Percentiles rank a stretch among this genome's conserved stretches.
phyloP scores from a whole-genome alignment of 2,888 invertebrate genomes.

The Syrista parreyssii region DNA sequence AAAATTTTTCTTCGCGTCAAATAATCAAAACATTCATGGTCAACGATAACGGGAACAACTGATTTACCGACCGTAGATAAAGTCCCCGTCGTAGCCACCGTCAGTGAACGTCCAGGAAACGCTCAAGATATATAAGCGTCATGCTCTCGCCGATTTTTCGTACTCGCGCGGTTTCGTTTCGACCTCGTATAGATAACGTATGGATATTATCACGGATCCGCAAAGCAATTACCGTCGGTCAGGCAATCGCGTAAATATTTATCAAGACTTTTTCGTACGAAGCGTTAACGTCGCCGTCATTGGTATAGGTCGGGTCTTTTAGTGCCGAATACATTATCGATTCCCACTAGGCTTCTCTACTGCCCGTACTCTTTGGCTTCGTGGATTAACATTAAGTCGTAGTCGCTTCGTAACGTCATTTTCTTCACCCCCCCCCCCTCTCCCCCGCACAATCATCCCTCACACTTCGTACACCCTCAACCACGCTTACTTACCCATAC shows the following conservation, averaged over 20 bases:
- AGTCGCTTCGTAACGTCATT: not conserved
- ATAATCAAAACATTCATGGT: not conserved
- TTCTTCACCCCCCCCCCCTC: not conserved
- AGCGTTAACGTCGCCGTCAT: constrained; percentile 50
- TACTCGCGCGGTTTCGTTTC: not conserved
- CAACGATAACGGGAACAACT: not conserved
- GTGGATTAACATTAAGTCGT: not conserved
- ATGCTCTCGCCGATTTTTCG: not conserved
- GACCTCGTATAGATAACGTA: not conserved
- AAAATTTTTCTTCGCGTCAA: not conserved
- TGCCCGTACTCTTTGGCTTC: constrained; percentile 28
- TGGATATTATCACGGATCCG: not conserved
- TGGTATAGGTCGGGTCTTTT: constrained; percentile 59
- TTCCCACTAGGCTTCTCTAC: constrained; percentile 20
- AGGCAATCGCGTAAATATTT: constrained; percentile 52
- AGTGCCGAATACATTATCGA: constrained; percentile 42
- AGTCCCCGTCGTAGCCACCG: not conserved
- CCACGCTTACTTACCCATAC: not conserved
- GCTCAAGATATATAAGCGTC: not conserved
- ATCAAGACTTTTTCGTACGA: constrained; percentile 57
- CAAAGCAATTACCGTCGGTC: constrained; percentile 7
- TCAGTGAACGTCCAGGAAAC: not conserved
- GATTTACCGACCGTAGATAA: not conserved
- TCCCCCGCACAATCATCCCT: not conserved
- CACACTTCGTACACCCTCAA: not conserved